Evolutionary conservation across 2,888 invertebrate species (phyloP).

Genomic region (Leucania comma): DNA sequence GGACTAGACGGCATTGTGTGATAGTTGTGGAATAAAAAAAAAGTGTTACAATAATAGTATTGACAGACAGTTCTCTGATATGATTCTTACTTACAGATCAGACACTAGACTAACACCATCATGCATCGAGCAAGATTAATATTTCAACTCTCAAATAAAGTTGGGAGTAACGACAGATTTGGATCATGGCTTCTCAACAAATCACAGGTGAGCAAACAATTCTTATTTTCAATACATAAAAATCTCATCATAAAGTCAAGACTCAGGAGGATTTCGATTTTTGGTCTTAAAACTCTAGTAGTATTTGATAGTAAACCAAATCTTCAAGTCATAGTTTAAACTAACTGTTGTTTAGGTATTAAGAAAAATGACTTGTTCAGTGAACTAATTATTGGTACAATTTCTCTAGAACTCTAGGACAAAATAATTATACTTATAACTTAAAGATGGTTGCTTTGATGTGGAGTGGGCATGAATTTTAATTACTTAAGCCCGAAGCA

Average conservation of each 20-base stretch:
- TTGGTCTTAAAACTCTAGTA: not conserved
- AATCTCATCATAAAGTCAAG: no score
- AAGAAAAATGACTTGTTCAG: not conserved
- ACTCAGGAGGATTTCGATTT: not conserved
- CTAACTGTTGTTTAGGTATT: not conserved
- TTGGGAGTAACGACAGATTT: slow-evolving; percentile 93
- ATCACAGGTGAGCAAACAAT: slow-evolving; percentile 85
- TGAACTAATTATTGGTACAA: not conserved
- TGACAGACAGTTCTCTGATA: not conserved
- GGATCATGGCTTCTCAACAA: slow-evolving; percentile 95
- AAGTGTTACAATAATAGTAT: not conserved
- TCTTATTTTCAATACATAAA: not conserved
- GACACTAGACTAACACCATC: slow-evolving; percentile 72
- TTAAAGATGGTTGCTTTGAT: not conserved
- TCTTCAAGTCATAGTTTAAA: not conserved
- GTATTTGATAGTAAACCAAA: not conserved
- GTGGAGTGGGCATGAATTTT: no score
- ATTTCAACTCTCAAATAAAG: slow-evolving; percentile 92
- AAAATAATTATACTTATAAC: not conserved
- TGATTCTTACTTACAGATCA: slow-evolving; percentile 74
- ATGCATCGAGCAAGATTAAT: slow-evolving; percentile 96
- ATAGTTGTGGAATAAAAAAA: no score
- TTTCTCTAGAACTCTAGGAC: not conserved
- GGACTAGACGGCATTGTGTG: no score
- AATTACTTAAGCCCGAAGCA: no score